Evolutionary conservation across 2,797 vertebrate genomes (phyloP), one percentile per base, ranked within the genome.

Genomic region (Bradypus variegatus): DNA sequence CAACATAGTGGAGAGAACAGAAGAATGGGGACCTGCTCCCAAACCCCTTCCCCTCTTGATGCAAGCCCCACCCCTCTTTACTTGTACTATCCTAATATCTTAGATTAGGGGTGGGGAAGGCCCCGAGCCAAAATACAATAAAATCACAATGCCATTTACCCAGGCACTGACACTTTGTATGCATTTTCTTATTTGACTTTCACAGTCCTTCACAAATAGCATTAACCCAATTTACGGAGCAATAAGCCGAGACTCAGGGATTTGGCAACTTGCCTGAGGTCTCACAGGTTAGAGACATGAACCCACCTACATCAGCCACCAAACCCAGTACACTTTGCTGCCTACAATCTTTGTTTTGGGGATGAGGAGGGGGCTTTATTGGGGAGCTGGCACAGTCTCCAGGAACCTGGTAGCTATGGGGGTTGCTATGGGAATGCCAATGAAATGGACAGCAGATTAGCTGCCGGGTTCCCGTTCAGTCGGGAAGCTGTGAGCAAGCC

Each of bases 401-500:
- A 92, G 94, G 88, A 94, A 94, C 94, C 94, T 86, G 60, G 93
- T 65, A 93, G 87, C 94, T 87, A 31, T 64, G 55, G 67, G 67
- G 88, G 94, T 95, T 95, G 91, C 95, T 92, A 93, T 91, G 82
- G 88, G 70, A 93, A 95, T n/a, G 4, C 91, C 94, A 84, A 93
- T 94, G 93, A 95, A 91, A 95, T 73, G 88, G 94, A 89, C 94
- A 92, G 92, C 27, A 21, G 88, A 75, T 81, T 92, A 87, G 92
- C 93, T 94, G 82, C 82, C 5, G 8, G 86, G 84, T 91, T 93
- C 90, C 91, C 60, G 76, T 89, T 95, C 21, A 41, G 78, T 76
- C 33, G 60, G 88, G 91, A 95, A 90, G 75, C 86, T 64, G 50
- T 86, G 86, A 94, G 79, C 76, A 41, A 92, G 81, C 73, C 64